Conservation (phyloP, 2,797 vertebrate species). For the Rhinichthys osculus region DNA sequence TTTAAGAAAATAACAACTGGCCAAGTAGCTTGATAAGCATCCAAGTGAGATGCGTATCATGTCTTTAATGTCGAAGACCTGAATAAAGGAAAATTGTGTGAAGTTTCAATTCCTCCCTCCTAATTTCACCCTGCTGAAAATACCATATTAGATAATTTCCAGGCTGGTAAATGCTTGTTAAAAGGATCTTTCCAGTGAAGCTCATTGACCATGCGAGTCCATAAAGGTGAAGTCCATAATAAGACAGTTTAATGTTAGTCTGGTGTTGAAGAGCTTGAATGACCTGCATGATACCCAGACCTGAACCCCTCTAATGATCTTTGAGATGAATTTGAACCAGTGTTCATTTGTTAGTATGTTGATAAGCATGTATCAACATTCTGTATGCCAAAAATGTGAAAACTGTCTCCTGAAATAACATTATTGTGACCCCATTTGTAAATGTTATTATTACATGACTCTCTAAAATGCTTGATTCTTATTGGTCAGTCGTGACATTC, state of each 20-base stretch:
- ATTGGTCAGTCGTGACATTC: not conserved
- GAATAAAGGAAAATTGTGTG: not conserved
- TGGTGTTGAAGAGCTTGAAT: not conserved
- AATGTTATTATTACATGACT: not conserved
- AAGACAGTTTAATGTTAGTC: not conserved
- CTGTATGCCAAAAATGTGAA: not conserved
- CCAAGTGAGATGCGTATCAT: conserved; percentile 38
- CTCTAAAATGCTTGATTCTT: not conserved
- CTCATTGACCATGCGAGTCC: not conserved
- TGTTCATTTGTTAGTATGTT: not conserved
- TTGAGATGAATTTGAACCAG: not conserved
- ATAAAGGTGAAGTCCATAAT: conserved; percentile 6
- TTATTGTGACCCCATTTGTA: not conserved
- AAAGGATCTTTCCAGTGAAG: not conserved
- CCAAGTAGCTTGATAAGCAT: conserved; percentile 23
- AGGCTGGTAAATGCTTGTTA: conserved; percentile 3
- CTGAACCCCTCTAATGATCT: not conserved
- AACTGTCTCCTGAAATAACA: not conserved
- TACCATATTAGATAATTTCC: not conserved
- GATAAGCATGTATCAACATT: not conserved
- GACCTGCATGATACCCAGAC: not conserved
- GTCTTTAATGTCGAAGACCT: conserved; percentile 31
- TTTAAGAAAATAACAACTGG: conserved; percentile 46
- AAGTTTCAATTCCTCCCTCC: not conserved
- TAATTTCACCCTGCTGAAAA: conserved; percentile 7